Evolutionary conservation across 2,888 invertebrate species (phyloP), one percentile per base, ranked within the genome.

Genomic region (Amorpha juglandis): DNA sequence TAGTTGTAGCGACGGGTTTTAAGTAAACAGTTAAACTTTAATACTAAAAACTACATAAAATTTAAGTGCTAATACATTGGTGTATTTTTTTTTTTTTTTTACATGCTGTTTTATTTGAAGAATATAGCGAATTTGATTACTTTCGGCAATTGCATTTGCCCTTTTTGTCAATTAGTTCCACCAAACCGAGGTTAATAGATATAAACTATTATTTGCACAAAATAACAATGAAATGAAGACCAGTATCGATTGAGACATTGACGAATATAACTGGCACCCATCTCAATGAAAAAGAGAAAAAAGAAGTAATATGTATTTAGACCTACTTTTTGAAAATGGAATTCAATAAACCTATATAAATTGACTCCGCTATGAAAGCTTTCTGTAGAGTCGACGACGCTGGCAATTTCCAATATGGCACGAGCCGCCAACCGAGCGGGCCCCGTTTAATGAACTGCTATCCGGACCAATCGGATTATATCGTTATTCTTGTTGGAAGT

Each of bases 351-450:
- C 47, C 62, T n/a, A n/a, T n/a, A n/a, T n/a, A 27, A 33, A 62
- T 62, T 8, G 62, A 27, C 48, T 63, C n/a, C 48, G 62, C 27
- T 63, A 47, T 48, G 48, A 48, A 63, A 47, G 48, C 62, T 9
- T n/a, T 7, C 21, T 33, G 27, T 63, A 45, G 62, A 33, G 14
- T 47, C 27, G 47, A 48, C 27, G 45, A 42, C 58, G 55, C 35
- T 35, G 21, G 64, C 64, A 65, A 58, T 48, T 48, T 58, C 64
- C 55, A 65, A 65, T 65, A 58, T 58, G 64, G 55, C 19, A 50
- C 48, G 64, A 38, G 58, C 58, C 48, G 58, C 52, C 52, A 48
- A 63, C 62, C 62, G 52, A 62, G 63, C 45, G 45, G 53, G 47
- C 62, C 33, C 52, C 14, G 52, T 63, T 63, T 63, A 66, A 66